phyloP scores from a whole-genome alignment of 1,140 invertebrate genomes.

The Medauroidea extradentata region DNA sequence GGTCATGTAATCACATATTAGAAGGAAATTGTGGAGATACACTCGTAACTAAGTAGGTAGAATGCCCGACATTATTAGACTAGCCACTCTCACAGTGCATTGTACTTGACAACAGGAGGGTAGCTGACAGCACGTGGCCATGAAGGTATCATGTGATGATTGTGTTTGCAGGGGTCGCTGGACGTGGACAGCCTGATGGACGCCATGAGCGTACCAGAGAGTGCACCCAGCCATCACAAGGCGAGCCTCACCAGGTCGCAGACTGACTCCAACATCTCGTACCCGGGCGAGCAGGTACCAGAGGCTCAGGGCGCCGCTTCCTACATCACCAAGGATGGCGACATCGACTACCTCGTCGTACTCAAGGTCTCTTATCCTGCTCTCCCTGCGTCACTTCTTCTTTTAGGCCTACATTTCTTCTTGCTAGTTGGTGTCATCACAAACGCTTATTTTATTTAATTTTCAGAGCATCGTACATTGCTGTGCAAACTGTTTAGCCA shows the following conservation, averaged over 20 bases:
- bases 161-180: slow-evolving; percentile 49
- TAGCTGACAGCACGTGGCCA: too few species aligned
- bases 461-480: too few species aligned
- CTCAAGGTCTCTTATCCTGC: slow-evolving; percentile 73
- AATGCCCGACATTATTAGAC: too few species aligned
- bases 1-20: background rate
- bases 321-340: slow-evolving; percentile 93
- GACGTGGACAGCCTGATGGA: slow-evolving; percentile 68
- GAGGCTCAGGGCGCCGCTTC: slow-evolving; percentile 84
- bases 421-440: too few species aligned
- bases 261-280: slow-evolving; percentile 92
- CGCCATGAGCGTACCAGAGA: slow-evolving; percentile 60
- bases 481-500: too few species aligned
- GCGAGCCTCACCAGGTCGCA: slow-evolving; percentile 76
- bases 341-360: slow-evolving; percentile 87
- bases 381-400: too few species aligned
- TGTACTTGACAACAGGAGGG: too few species aligned
- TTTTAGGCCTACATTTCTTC: too few species aligned
- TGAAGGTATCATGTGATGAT: too few species aligned
- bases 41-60: background rate
- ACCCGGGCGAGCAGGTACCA: slow-evolving; percentile 68
- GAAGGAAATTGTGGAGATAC: background rate
- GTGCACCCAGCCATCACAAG: slow-evolving; percentile 57
- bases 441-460: too few species aligned
- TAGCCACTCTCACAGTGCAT: too few species aligned